Conservation (phyloP, 2,113 vertebrate species). For the Ifrita kowaldi region DNA sequence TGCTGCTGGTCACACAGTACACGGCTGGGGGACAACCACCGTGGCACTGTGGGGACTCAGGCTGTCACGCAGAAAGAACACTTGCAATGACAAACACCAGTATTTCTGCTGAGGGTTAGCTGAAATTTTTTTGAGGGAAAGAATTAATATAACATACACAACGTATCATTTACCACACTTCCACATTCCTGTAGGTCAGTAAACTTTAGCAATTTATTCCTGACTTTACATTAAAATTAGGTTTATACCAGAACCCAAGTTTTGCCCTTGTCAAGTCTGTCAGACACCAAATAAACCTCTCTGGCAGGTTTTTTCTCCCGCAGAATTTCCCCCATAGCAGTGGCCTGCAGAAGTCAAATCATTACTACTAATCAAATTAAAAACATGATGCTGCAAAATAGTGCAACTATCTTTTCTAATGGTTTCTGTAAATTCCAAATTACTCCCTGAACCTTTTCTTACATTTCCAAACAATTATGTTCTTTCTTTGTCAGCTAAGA, state of each 20-base stretch:
- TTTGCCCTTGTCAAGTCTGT: background rate
- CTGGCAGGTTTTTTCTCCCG: background rate
- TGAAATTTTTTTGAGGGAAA: background rate
- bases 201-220: background rate
- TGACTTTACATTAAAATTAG: background rate
- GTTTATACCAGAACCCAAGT: background rate
- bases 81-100: background rate
- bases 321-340: background rate
- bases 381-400: background rate
- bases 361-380: background rate
- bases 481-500: background rate
- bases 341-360: background rate
- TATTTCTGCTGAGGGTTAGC: background rate
- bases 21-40: rapidly evolving
- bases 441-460: background rate
- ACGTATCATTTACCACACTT: background rate
- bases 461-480: background rate
- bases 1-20: rapidly evolving
- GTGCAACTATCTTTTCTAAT: background rate
- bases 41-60: rapidly evolving
- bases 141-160: rapidly evolving
- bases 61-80: background rate
- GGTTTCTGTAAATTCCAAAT: background rate
- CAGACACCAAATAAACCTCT: background rate
- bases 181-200: background rate